Evolutionary conservation across 1,140 invertebrate species (phyloP), one percentile per base, ranked within the genome.

Genomic region (Pomacea maculata): DNA sequence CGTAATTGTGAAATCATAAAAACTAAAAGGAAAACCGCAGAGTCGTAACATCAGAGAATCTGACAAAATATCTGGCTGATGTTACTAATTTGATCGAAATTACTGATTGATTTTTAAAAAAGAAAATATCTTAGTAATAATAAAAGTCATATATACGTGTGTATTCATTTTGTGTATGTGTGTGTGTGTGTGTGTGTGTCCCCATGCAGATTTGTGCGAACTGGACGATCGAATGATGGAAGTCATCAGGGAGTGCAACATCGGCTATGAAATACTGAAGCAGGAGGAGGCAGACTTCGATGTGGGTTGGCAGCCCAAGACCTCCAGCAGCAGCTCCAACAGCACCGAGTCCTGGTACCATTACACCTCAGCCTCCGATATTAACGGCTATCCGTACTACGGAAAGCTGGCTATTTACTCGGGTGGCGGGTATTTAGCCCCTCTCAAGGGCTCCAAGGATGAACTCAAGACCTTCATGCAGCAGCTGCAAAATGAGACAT

Each of bases 361-460:
- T 9, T 92, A 91, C 80, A 81, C 83, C 34, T 82, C 83, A 19
- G 85, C 92, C 9, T 83, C 81, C 19, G 87, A 88, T 52, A 84
- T 93, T 5, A 87, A 92, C 77, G 91, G 92, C 12, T 89, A 91
- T 68, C 92, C 93, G 0, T 92, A 92, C 85, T 88, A 88, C 83
- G 93, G 92, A 9, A 86, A 88, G 29, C 85, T 92, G 70, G 90
- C 88, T 68, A 80, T 92, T 7, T 94, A 94, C 84, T 84, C 89
- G 45, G 93, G 93, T 8, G 93, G 94, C 55, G 94, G 94, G 0
- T 94, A 94, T 85, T 87, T 93, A 11, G 88, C 92, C 0, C 85
- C 89, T 34, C 82, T 94, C 9, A 87, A 87, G 34, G 93, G 92
- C n/a, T 90, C 87, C 61, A 85, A 86, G 57, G 75, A 86, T 9